A percentile compares a stretch with the other conserved stretches of the same genome.
These are phyloP conservation scores for Brachyrhaphis roseni DNA, from an alignment of 2,797 vertebrate genomes.

Conservation along the genomic window DNA sequence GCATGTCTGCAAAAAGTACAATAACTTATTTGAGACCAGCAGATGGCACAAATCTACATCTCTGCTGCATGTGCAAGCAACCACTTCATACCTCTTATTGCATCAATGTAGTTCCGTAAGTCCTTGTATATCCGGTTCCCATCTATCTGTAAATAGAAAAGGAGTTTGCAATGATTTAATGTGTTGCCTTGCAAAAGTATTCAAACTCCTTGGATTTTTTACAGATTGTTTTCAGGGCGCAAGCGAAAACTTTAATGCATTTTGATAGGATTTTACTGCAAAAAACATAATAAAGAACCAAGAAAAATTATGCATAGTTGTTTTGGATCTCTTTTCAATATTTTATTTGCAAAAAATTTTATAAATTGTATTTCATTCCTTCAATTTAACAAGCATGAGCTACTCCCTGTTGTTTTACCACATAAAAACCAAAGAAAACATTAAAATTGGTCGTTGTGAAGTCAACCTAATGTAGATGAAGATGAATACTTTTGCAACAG, in stretches of 20 bases:
- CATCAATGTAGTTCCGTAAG: constrained; percentile 86
- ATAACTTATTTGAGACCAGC: neutral
- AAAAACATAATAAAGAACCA: neutral
- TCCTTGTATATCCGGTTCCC: constrained; percentile 91
- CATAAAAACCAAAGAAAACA: neutral
- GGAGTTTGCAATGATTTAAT: neutral
- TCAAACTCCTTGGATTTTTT: neutral
- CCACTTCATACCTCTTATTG: constrained; percentile 85
- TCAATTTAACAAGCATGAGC: neutral
- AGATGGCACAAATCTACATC: constrained; percentile 24
- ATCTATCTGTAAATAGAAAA: constrained; percentile 82
- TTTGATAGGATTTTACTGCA: neutral
- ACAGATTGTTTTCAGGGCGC: neutral
- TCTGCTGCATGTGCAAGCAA: constrained; percentile 13
- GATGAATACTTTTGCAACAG: neutral
- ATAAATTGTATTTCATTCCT: neutral
- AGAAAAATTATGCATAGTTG: neutral
- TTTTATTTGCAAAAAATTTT: neutral
- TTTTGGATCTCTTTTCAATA: neutral
- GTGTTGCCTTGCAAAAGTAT: neutral
- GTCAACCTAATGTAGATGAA: neutral
- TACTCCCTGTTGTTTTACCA: neutral
- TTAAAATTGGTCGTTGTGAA: neutral
- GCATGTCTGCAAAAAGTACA: constrained; percentile 84
- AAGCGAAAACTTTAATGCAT: neutral